phyloP scores from a whole-genome alignment of 2,113 vertebrate genomes.

The Nycticebus coucang region DNA sequence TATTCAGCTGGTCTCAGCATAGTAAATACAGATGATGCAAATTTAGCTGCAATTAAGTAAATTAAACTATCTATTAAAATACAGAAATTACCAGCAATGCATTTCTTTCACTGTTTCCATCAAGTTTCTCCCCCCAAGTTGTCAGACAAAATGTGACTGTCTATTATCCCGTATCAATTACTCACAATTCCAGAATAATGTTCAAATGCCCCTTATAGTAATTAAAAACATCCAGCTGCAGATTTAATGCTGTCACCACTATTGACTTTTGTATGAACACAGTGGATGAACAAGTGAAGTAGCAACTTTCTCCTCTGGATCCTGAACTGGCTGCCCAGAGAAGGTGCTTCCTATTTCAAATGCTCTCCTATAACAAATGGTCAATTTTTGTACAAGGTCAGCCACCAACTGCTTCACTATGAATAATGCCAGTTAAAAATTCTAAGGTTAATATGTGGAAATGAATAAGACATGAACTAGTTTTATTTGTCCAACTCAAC shows the following conservation, averaged over 20 bases:
- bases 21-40: constrained; percentile 38
- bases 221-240: constrained; percentile 40
- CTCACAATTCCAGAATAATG: constrained; percentile 28
- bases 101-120: constrained; percentile 43
- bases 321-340: constrained; percentile 41
- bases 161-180: constrained; percentile 50
- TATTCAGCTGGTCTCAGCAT: constrained; percentile 33
- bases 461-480: constrained; percentile 52
- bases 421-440: constrained; percentile 57
- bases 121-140: background rate
- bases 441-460: constrained; percentile 38
- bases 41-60: constrained; percentile 32
- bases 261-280: constrained; percentile 58
- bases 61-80: constrained; percentile 58
- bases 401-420: constrained; percentile 8
- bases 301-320: constrained; percentile 56
- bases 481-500: constrained; percentile 56
- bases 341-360: constrained; percentile 66
- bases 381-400: constrained; percentile 41
- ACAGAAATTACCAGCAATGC: background rate
- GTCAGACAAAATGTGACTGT: constrained; percentile 4
- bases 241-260: constrained; percentile 51
- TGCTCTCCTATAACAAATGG: constrained; percentile 17
- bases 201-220: constrained; percentile 40
- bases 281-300: constrained; percentile 40